These are phyloP conservation scores for Mantis religiosa DNA, from an alignment of 2,888 invertebrate species.

Conservation along the genomic window DNA sequence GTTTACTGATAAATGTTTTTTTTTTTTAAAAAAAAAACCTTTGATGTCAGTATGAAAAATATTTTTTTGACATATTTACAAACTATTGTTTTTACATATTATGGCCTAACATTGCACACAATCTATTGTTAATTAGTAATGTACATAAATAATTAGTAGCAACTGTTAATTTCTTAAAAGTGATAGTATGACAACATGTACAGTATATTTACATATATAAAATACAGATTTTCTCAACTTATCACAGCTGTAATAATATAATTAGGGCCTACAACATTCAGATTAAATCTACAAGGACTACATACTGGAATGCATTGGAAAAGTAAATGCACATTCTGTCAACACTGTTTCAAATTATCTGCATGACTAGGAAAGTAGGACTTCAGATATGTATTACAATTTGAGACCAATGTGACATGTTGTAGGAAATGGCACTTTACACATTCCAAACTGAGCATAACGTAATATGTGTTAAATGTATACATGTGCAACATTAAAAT, in stretches of 20 bases:
- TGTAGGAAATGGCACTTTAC: no score
- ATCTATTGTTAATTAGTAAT: not conserved
- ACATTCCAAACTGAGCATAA: no score
- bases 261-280: not conserved
- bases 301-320: not conserved
- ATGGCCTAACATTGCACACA: not conserved
- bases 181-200: not conserved
- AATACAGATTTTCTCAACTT: not conserved
- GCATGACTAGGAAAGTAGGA: not conserved
- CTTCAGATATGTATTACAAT: not conserved
- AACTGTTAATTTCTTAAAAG: not conserved
- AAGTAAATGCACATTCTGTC: not conserved
- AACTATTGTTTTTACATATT: not conserved
- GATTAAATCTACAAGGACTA: not conserved
- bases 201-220: not conserved
- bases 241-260: not conserved
- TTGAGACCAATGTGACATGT: not conserved
- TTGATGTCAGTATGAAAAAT: not conserved
- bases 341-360: not conserved
- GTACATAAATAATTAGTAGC: not conserved
- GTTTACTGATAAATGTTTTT: not conserved
- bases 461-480: no score
- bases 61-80: not conserved
- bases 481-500: no score
- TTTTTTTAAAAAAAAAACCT: not conserved